Evolutionary conservation across 2,113 vertebrate species (phyloP).

Genomic region (Hepsetus odoe): DNA sequence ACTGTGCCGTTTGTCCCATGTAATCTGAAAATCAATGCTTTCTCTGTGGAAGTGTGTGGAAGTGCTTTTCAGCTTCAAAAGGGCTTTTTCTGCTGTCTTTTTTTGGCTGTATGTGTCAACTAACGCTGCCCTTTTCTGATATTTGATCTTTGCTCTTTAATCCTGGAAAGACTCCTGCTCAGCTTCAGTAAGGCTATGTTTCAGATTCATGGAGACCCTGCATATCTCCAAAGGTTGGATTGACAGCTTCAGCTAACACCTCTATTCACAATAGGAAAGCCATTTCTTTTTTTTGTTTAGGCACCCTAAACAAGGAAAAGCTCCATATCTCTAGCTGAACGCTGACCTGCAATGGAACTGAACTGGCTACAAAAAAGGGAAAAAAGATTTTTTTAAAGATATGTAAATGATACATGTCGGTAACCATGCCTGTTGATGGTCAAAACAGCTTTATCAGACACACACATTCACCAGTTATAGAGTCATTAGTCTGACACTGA

Average conservation of each 20-base stretch:
- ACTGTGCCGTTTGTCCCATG: conserved; percentile 37
- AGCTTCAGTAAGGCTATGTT: neutral
- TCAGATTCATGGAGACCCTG: neutral
- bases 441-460: conserved; percentile 9
- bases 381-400: neutral
- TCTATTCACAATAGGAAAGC: neutral
- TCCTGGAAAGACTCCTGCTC: neutral
- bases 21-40: neutral
- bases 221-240: no score
- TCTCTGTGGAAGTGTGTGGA: neutral
- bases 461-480: neutral
- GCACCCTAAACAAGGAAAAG: neutral
- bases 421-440: neutral
- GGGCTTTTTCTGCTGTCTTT: neutral
- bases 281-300: neutral
- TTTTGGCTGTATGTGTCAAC: neutral
- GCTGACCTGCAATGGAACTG: neutral
- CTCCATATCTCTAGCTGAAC: neutral
- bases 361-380: neutral
- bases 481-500: conserved; percentile 20
- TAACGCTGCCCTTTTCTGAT: neutral
- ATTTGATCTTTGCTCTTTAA: neutral
- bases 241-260: neutral
- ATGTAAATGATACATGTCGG: neutral
- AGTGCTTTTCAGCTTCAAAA: neutral